Percentiles rank a stretch among this genome's conserved stretches.
phyloP scores from a whole-genome alignment of 1,140 invertebrate species.

The Ylistrum balloti region DNA sequence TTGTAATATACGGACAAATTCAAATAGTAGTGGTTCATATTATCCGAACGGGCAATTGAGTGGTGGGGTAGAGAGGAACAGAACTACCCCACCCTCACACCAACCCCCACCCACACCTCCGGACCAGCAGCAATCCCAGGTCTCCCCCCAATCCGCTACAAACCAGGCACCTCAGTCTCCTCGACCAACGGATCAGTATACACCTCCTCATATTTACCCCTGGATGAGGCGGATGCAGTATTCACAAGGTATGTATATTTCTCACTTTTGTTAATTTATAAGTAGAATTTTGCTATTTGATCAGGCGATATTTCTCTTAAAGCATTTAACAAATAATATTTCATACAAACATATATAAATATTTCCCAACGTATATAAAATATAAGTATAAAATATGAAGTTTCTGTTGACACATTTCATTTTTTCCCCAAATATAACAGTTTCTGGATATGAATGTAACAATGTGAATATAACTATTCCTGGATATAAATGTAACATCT shows the following conservation, averaged over 20 bases:
- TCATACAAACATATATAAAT: too few relatives aligned
- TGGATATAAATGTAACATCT: too few relatives aligned
- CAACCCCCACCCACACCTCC: constrained; percentile 67
- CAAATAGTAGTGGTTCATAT: constrained; percentile 68
- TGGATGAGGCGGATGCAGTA: constrained; percentile 81
- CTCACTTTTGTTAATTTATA: not conserved
- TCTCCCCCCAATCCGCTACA: constrained; percentile 51
- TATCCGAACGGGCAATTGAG: constrained; percentile 69
- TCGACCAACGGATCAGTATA: constrained; percentile 68
- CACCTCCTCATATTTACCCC: constrained; percentile 78
- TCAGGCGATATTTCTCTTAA: too few relatives aligned
- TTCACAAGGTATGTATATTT: constrained; percentile 75
- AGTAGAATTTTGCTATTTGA: too few relatives aligned
- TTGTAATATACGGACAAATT: constrained; percentile 69
- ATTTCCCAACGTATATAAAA: too few relatives aligned
- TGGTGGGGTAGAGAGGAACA: constrained; percentile 62
- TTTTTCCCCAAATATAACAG: too few relatives aligned
- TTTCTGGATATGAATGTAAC: too few relatives aligned
- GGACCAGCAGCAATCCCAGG: constrained; percentile 64
- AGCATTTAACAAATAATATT: too few relatives aligned
- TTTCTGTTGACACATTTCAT: too few relatives aligned
- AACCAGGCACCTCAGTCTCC: constrained; percentile 58
- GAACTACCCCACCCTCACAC: constrained; percentile 70
- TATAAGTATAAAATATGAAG: too few relatives aligned
- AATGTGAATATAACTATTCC: too few relatives aligned